These are phyloP conservation scores for Aleiodes leptofemur DNA, from an alignment of 2,888 invertebrate species.

Conservation along the genomic window DNA sequence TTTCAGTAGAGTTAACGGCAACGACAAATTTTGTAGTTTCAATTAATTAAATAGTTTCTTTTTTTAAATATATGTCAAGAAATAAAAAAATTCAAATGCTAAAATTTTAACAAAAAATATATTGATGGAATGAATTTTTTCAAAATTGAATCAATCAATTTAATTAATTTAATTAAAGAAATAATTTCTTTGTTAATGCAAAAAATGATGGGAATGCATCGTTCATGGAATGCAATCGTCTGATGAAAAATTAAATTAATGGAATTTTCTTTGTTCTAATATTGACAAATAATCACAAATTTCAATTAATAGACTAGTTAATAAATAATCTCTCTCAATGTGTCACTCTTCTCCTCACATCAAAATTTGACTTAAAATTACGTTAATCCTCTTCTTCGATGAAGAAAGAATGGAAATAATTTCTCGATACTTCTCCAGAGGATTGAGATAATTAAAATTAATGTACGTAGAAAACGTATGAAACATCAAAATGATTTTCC, in stretches of 20 bases:
- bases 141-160: too few relatives aligned
- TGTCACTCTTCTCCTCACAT: not conserved
- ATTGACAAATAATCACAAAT: not conserved
- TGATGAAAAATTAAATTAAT: conserved; percentile 1
- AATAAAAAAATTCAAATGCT: too few relatives aligned
- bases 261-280: too few relatives aligned
- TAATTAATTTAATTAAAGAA: too few relatives aligned
- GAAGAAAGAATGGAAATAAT: not conserved
- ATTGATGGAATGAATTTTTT: too few relatives aligned
- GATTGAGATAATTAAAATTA: conserved; percentile 1
- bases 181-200: too few relatives aligned
- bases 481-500: not conserved
- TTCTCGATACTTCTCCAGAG: not conserved
- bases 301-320: conserved; percentile 15
- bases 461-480: not conserved
- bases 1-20: too few relatives aligned
- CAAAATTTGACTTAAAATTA: conserved; percentile 17
- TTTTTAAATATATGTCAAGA: too few relatives aligned
- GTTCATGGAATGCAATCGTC: not conserved
- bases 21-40: too few relatives aligned
- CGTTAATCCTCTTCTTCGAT: conserved; percentile 4
- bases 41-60: too few relatives aligned
- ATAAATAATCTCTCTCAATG: conserved; percentile 25
- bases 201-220: not conserved
- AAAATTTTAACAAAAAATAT: too few relatives aligned